These are phyloP conservation scores for Oriolus oriolus DNA, from an alignment of 2,113 vertebrate species.

Conservation along the genomic window DNA sequence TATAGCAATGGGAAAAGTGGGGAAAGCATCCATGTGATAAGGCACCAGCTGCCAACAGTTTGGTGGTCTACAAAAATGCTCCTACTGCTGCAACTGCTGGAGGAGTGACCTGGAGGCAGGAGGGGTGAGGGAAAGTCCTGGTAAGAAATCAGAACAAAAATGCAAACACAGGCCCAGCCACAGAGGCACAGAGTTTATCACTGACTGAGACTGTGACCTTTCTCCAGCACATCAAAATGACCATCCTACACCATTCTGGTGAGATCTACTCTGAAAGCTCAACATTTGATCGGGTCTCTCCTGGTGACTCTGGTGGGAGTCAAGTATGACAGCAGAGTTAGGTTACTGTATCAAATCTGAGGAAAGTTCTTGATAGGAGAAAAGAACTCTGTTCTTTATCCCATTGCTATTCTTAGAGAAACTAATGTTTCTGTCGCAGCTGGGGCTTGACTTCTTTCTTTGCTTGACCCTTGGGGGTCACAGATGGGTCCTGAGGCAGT, in stretches of 20 bases:
- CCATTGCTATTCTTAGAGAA: neutral
- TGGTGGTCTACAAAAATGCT: neutral
- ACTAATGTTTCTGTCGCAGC: neutral
- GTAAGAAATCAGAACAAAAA: neutral
- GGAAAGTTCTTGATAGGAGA: neutral
- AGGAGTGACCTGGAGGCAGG: accelerated
- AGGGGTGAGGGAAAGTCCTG: neutral
- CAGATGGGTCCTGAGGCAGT: neutral
- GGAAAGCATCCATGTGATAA: neutral
- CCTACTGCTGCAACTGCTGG: neutral
- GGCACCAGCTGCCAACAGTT: neutral
- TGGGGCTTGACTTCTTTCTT: neutral
- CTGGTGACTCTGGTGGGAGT: neutral
- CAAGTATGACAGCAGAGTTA: neutral
- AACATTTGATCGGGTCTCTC: neutral
- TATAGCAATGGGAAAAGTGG: neutral
- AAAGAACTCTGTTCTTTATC: neutral
- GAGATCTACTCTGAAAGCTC: neutral
- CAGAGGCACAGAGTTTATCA: neutral
- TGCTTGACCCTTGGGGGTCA: neutral
- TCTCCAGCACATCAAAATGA: neutral
- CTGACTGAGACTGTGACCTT: neutral
- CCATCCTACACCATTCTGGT: accelerated
- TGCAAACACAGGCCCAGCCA: neutral
- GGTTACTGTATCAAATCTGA: neutral